Base-by-base conservation (phyloP, 2,888 invertebrate species). In the Automeris io region DNA sequence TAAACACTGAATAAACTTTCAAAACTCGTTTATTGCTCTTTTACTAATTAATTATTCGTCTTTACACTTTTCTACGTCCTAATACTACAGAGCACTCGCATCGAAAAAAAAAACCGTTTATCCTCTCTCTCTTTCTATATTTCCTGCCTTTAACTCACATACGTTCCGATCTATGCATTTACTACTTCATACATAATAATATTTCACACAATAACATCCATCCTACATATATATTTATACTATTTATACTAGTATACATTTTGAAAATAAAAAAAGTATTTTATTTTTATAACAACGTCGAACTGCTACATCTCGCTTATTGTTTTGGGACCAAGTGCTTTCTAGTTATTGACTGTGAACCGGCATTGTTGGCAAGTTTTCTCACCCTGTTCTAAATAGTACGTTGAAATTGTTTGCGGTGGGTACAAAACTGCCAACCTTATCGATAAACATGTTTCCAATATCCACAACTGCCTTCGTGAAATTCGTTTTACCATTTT, bases 331-430 rank as follows among this genome's bases (percentile, higher is more conserved):
- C 36, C 33, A 24, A 39, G 39, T 46, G 42, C 35, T 33, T 33
- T 41, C 40, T 34, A 33, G 19, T 24, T 36, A 40, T 40, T 40
- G 40, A 37, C 40, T 31, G n/a, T 39, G 39, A 35, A 32, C 39
- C 36, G 34, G 42, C 39, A 43, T 46, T 46, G 41, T 46, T 46
- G 48, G 42, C 48, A 48, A 48, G 43, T 42, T 37, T 37, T 35
- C 25, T 37, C 37, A 24, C 35, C 26, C 18, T 26, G 31, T 40
- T 31, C 40, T 35, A 32, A 35, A 40, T 19, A 16, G 11, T 40
- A 36, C 32, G 26, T 34, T 24, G 34, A 40, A 40, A 40, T 33
- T 35, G 35, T 36, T 36, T 33, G 36, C 22, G 26, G 25, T 33
- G 22, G 19, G 13, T 26, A 33, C 26, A 40, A 33, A 31, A 31